Conservation (phyloP, 30 jellyfish, hydroid and myxozoan genomes). For the Mastigias papua region DNA sequence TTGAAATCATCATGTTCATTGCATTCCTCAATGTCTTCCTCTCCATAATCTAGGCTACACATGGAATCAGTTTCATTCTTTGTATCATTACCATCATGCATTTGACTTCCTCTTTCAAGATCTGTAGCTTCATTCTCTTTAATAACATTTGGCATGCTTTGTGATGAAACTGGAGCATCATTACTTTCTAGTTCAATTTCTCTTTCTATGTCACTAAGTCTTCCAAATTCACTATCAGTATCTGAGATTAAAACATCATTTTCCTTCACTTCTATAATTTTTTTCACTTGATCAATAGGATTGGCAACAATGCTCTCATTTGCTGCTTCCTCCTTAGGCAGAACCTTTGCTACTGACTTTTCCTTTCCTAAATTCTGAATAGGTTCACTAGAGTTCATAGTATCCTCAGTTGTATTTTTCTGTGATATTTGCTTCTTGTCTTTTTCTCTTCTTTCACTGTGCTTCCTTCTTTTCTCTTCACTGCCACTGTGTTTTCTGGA, state of each 20-base stretch:
- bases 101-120: not conserved
- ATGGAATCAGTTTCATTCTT: not conserved
- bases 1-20: no score
- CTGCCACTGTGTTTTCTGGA: not conserved
- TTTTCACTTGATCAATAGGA: no score
- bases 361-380: not conserved
- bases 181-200: constrained; percentile 51
- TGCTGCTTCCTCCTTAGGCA: not conserved
- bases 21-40: not conserved
- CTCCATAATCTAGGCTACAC: not conserved
- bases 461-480: constrained; percentile 2
- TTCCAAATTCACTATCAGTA: constrained; percentile 73
- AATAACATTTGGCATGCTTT: not conserved
- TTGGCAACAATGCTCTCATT: not conserved
- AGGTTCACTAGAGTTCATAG: not conserved
- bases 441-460: constrained; percentile 2
- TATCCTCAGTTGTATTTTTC: not conserved
- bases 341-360: not conserved
- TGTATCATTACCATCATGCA: not conserved
- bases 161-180: not conserved
- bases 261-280: not conserved
- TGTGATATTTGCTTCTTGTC: not conserved
- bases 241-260: constrained; percentile 6
- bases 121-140: not conserved
- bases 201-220: constrained; percentile 57